Conservation (phyloP, 2,888 invertebrate species). For the Oxycera nigricornis region DNA sequence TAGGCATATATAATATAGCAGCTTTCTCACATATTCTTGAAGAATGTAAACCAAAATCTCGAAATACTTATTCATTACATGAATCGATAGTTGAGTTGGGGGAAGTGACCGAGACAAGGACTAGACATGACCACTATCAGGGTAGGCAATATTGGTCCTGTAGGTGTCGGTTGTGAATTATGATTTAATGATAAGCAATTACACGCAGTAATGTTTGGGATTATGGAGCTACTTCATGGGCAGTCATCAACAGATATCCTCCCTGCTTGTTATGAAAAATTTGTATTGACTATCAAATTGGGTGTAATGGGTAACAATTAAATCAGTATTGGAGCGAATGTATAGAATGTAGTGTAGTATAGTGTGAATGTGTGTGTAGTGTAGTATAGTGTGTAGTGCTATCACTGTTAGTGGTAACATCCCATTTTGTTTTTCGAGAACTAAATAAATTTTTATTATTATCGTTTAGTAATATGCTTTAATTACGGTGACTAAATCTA, state of each 20-base stretch:
- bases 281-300: too few species aligned
- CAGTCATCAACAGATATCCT: slow-evolving; percentile 29
- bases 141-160: slow-evolving; percentile 34
- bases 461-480: too few species aligned
- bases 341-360: too few species aligned
- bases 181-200: slow-evolving; percentile 41
- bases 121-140: slow-evolving; percentile 1
- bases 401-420: too few species aligned
- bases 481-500: too few species aligned
- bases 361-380: too few species aligned
- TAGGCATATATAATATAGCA: background rate
- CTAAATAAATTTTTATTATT: too few species aligned
- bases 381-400: too few species aligned
- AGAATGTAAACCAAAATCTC: background rate
- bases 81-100: slow-evolving; percentile 1
- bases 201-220: slow-evolving; percentile 30
- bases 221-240: slow-evolving; percentile 36
- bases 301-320: too few species aligned
- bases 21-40: too few species aligned
- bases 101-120: slow-evolving; percentile 1
- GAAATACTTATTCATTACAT: slow-evolving; percentile 19
- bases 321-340: too few species aligned
- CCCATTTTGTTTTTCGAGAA: too few species aligned
- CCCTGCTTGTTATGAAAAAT: background rate
- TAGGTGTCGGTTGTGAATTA: slow-evolving; percentile 36